Evolutionary conservation across 2,888 invertebrate species (phyloP).

Genomic region (Artemia sinica): DNA sequence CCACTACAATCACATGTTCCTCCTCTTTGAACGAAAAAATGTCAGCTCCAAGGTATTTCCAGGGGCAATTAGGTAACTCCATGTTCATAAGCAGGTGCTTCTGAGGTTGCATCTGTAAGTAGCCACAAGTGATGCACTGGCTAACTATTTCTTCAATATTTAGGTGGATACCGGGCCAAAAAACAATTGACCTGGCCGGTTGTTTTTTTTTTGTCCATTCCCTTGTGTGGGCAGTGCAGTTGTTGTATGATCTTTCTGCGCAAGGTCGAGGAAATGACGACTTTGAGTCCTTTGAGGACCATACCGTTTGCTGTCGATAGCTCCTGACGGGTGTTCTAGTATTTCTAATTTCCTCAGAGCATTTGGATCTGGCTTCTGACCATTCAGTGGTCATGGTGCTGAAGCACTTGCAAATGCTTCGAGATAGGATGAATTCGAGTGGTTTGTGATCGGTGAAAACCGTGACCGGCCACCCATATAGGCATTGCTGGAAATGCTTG

Average conservation of each 20-base stretch:
- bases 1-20: constrained; percentile 22
- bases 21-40: constrained; percentile 17
- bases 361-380: too few relatives aligned
- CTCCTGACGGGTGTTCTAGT: constrained; percentile 24
- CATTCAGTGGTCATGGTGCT: too few relatives aligned
- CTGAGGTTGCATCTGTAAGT: background rate
- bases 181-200: constrained; percentile 24
- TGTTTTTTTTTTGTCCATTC: constrained; percentile 24
- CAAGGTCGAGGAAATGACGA: constrained; percentile 20
- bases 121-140: constrained; percentile 16
- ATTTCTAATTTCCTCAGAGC: too few relatives aligned
- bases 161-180: constrained; percentile 25
- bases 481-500: constrained; percentile 27
- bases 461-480: constrained; percentile 26
- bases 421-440: constrained; percentile 18
- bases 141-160: constrained; percentile 15
- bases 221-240: constrained; percentile 26
- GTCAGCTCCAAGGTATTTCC: constrained; percentile 20
- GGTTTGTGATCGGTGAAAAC: constrained; percentile 28
- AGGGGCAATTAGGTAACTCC: constrained; percentile 20
- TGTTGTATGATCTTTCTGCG: constrained; percentile 23
- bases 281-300: constrained; percentile 16
- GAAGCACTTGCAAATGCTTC: constrained; percentile 18
- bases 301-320: constrained; percentile 15
- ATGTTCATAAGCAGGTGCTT: constrained; percentile 18